Evolutionary conservation across 53 echinoderm and acorn worm species (phyloP).

Genomic region (Crossaster papposus): DNA sequence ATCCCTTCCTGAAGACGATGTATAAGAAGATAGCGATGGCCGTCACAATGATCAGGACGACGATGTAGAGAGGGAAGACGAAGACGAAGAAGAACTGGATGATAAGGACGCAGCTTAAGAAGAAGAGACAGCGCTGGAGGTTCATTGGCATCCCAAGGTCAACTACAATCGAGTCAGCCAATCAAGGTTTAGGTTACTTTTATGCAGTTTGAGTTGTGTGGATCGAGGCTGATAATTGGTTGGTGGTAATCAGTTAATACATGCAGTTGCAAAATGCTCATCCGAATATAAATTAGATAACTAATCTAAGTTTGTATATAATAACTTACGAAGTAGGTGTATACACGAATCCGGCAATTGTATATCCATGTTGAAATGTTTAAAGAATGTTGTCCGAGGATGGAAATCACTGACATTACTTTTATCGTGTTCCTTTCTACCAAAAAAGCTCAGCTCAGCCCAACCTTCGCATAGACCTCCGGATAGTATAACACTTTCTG

Average conservation of each 20-base stretch:
- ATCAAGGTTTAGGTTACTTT: not conserved
- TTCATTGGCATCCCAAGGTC: constrained; percentile 73
- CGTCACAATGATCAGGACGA: constrained; percentile 49
- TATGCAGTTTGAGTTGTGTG: not conserved
- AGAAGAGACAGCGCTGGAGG: constrained; percentile 67
- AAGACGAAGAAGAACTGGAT: constrained; percentile 63
- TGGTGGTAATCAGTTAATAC: not conserved
- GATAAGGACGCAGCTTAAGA: constrained; percentile 63
- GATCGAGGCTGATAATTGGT: not conserved
- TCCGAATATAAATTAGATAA: too few relatives aligned
- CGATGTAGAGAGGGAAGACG: constrained; percentile 71
- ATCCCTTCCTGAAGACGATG: constrained; percentile 69
- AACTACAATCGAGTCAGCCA: constrained; percentile 58
- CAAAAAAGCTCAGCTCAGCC: too few relatives aligned
- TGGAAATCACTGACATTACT: too few relatives aligned
- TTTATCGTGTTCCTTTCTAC: too few relatives aligned
- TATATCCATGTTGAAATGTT: too few relatives aligned
- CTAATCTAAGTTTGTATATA: too few relatives aligned
- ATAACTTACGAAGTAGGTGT: too few relatives aligned
- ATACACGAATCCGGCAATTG: too few relatives aligned
- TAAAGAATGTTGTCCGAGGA: too few relatives aligned
- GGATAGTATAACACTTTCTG: too few relatives aligned
- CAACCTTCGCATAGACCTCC: too few relatives aligned
- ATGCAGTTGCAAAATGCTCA: not conserved
- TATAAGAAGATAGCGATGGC: constrained; percentile 57